Evolutionary conservation across 2,888 invertebrate species (phyloP).

Genomic region (Ephialtes manifestator): DNA sequence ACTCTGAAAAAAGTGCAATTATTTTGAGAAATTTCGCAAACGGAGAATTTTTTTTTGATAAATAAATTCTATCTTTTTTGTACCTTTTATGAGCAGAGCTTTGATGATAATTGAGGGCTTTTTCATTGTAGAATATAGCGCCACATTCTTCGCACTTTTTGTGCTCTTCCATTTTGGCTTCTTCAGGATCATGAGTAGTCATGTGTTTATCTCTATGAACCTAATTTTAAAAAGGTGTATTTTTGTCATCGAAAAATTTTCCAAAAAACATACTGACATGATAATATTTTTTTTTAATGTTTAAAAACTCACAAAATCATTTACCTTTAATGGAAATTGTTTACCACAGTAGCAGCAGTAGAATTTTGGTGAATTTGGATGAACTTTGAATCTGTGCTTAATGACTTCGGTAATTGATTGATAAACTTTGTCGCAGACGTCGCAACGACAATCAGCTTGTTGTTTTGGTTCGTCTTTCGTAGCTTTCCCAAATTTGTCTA

Average conservation of each 20-base stretch:
- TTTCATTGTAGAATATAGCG: constrained; percentile 78
- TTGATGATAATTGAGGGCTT: constrained; percentile 88
- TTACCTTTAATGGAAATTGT: constrained; percentile 90
- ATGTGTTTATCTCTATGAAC: constrained; percentile 89
- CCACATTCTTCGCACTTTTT: constrained; percentile 84
- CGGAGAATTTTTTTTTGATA: too few relatives aligned
- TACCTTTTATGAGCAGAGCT: constrained; percentile 86
- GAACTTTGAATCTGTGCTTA: constrained; percentile 90
- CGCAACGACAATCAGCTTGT: constrained; percentile 85
- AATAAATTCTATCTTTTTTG: neutral
- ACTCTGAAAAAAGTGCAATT: constrained; percentile 79
- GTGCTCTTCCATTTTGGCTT: constrained; percentile 75
- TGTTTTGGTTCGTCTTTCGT: constrained; percentile 37
- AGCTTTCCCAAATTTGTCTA: constrained; percentile 83
- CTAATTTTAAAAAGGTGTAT: constrained; percentile 81
- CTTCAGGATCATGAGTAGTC: constrained; percentile 86
- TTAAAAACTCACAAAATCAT: neutral
- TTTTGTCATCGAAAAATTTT: too few relatives aligned
- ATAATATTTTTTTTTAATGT: neutral
- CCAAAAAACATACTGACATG: neutral
- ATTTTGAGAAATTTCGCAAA: neutral
- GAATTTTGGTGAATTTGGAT: constrained; percentile 89
- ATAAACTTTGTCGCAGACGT: constrained; percentile 88
- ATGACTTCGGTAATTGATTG: constrained; percentile 89
- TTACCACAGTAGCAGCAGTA: constrained; percentile 90